Conservation (phyloP, 1,140 invertebrate genomes). For the Musca domestica region DNA sequence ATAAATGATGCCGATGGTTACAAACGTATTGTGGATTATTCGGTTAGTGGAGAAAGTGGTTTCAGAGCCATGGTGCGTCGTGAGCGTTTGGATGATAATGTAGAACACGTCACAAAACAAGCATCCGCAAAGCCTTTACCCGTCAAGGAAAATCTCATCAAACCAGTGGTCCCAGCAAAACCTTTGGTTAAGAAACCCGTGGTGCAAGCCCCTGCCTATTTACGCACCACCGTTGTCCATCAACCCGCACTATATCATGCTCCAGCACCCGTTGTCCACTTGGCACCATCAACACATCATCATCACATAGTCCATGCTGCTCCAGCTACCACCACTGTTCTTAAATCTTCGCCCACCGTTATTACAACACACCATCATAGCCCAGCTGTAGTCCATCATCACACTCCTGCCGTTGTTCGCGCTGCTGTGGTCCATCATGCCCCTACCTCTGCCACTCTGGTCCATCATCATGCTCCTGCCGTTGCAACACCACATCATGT, state of each 20-base stretch:
- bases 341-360: conserved; percentile 15
- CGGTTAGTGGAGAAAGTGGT: conserved; percentile 53
- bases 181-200: not conserved
- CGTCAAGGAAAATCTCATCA: conserved; percentile 23
- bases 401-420: not conserved
- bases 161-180: not conserved
- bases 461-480: too few relatives aligned
- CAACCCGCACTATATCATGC: conserved; percentile 20
- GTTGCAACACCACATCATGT: conserved; percentile 29
- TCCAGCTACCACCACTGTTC: conserved; percentile 23
- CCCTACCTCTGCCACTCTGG: not conserved
- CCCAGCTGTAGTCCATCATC: conserved; percentile 31
- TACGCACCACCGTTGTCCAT: conserved; percentile 40
- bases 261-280: conserved; percentile 23
- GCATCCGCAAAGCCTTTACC: conserved; percentile 4
- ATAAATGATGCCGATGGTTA: conserved; percentile 55
- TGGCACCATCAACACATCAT: conserved; percentile 30
- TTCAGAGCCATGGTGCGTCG: conserved; percentile 54
- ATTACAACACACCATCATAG: conserved; percentile 38
- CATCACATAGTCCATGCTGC: conserved; percentile 38
- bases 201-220: conserved; percentile 24
- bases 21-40: conserved; percentile 53
- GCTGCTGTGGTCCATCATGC: conserved; percentile 13
- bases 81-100: conserved; percentile 30
- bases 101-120: conserved; percentile 4